These are phyloP conservation scores for Phylloscopus whistleri DNA, from an alignment of 2,113 vertebrate species.

Conservation along the genomic window DNA sequence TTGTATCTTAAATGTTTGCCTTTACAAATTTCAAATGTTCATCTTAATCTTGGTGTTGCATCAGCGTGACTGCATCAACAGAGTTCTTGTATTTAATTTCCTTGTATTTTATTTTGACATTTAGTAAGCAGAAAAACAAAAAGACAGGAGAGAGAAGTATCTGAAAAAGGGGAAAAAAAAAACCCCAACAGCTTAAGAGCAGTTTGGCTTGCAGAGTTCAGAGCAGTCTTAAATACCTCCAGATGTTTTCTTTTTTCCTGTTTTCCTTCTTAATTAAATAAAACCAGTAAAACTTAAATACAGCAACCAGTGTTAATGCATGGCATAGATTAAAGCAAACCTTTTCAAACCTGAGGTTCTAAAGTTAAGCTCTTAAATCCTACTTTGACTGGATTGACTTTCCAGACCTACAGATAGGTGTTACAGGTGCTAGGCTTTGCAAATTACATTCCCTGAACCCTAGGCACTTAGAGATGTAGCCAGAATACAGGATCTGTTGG, in stretches of 20 bases:
- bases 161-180: neutral
- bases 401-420: conserved; percentile 6
- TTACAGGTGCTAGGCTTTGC: conserved; percentile 44
- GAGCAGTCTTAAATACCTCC: conserved; percentile 56
- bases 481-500: neutral
- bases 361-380: conserved; percentile 54
- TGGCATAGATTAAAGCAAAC: conserved; percentile 60
- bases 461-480: neutral
- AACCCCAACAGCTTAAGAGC: neutral
- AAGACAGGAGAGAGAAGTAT: neutral
- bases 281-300: conserved; percentile 65
- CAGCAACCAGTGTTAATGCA: conserved; percentile 47
- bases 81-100: neutral
- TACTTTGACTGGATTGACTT: conserved; percentile 15
- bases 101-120: conserved; percentile 18
- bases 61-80: neutral
- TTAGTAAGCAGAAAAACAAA: neutral
- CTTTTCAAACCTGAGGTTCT: conserved; percentile 38
- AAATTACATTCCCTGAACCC: neutral
- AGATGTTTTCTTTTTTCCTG: conserved; percentile 61
- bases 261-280: conserved; percentile 68
- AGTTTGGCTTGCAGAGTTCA: conserved; percentile 44
- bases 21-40: neutral
- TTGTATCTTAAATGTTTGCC: neutral
- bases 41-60: neutral